Base-by-base conservation (phyloP, 92 coral and sea anemone genomes). In the Heliopora coerulea region DNA sequence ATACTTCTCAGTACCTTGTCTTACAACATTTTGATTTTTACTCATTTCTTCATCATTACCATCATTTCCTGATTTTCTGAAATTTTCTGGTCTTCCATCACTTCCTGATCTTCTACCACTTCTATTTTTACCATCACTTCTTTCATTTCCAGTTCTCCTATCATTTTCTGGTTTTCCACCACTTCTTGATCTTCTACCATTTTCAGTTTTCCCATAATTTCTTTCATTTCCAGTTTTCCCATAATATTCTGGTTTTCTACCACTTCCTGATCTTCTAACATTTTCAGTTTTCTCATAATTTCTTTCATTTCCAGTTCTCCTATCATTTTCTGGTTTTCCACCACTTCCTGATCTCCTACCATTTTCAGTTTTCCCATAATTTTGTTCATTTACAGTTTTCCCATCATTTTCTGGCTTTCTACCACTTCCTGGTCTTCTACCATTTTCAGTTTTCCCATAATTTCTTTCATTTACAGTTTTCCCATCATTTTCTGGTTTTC, bases 131-230 rank as follows among this genome's bases (percentile, higher is more conserved):
- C 52, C 42, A 27, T 29, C 54, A 10, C 54, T 8, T 11, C 27
- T n/a, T 6, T 19, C 59, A 12, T 79, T 40, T 0, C 67, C 35
- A 28, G 21, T 3, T 37, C 17, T 23, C 40, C 52, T 40, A 27
- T 29, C 54, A 10, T 64, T 8, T 11, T 23, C 35, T 6, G 67
- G n/a, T 63, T 63, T 63, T 12, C 48, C 70, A 35, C 30, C 21
- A 17, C 17, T 50, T 6, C 58, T 17, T 3, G 37, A 4, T 26
- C 27, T 31, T 59, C 33, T 6, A 18, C 18, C 63, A 52, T 54
- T 40, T 6, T 63, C 77, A 52, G 50, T 3, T 70, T 52, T 10
- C 27, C 63, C 49, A 70, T 12, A 4, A 37, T 37, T 37, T 37
- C 42, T 11, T 37, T 37, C 42, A 4, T 11, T 37, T 37, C 11